Evolutionary conservation across 92 coral and sea anemone species (phyloP).

Genomic region (Metridium senile): DNA sequence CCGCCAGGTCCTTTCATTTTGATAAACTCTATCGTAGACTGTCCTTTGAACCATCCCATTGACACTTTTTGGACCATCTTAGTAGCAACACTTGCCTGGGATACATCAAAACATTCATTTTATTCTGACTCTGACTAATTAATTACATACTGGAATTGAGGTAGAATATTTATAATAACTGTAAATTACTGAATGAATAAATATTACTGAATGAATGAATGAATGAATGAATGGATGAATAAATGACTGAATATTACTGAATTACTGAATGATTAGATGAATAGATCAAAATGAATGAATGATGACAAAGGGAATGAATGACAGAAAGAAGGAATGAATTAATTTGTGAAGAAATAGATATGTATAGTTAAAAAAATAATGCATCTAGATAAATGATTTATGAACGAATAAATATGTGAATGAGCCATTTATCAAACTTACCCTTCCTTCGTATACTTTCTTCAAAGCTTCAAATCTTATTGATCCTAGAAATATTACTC

Average conservation of each 20-base stretch:
- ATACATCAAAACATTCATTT: background rate
- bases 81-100: conserved; percentile 81
- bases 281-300: background rate
- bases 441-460: conserved; percentile 84
- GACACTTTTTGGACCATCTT: conserved; percentile 88
- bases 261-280: background rate
- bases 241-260: background rate
- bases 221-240: background rate
- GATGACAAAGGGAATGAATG: background rate
- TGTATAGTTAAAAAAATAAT: background rate
- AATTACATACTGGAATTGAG: too few species aligned
- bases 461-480: conserved; percentile 83
- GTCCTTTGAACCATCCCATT: conserved; percentile 92
- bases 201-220: too few species aligned
- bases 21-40: conserved; percentile 78
- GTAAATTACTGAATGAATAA: too few species aligned
- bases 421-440: conserved; percentile 32
- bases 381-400: background rate
- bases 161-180: too few species aligned
- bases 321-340: background rate
- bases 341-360: background rate
- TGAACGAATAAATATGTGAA: background rate
- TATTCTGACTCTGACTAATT: too few species aligned
- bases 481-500: conserved; percentile 86
- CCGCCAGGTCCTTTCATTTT: conserved; percentile 93